These are phyloP conservation scores for Heteractis magnifica DNA, from an alignment of 92 coral and sea anemone species.

Conservation along the genomic window DNA sequence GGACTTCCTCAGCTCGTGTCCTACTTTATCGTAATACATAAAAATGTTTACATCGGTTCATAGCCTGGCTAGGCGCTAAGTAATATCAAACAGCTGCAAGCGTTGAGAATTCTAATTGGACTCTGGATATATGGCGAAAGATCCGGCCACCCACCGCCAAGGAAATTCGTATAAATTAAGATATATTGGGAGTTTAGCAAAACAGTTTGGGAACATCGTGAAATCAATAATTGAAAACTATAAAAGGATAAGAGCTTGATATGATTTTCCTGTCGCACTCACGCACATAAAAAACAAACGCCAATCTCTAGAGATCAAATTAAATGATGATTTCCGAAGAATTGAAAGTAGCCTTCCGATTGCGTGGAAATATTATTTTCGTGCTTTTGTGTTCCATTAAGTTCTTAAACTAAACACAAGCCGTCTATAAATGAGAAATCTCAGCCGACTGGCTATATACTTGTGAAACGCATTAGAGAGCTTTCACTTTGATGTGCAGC, in stretches of 20 bases:
- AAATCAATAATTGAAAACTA: neutral
- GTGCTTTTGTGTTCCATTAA: neutral
- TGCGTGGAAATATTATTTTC: neutral
- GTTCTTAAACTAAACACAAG: neutral
- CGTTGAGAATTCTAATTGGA: neutral
- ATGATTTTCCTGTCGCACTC: neutral
- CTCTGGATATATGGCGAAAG: neutral
- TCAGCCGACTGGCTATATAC: neutral
- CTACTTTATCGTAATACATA: neutral
- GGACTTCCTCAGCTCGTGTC: neutral
- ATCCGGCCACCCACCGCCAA: neutral
- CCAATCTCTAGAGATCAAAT: neutral
- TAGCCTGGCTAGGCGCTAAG: constrained; percentile 1
- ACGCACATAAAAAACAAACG: neutral
- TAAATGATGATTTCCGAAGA: neutral
- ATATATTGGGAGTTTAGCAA: neutral
- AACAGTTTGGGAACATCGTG: neutral
- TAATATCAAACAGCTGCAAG: neutral
- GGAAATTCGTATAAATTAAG: neutral
- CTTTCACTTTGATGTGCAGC: neutral
- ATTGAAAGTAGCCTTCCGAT: neutral
- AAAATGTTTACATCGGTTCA: neutral
- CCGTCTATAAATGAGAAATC: neutral
- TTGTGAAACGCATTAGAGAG: neutral
- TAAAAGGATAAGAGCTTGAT: neutral